Base-by-base conservation (phyloP, 2,888 invertebrate species). In the Trypoxylon attenuatum region DNA sequence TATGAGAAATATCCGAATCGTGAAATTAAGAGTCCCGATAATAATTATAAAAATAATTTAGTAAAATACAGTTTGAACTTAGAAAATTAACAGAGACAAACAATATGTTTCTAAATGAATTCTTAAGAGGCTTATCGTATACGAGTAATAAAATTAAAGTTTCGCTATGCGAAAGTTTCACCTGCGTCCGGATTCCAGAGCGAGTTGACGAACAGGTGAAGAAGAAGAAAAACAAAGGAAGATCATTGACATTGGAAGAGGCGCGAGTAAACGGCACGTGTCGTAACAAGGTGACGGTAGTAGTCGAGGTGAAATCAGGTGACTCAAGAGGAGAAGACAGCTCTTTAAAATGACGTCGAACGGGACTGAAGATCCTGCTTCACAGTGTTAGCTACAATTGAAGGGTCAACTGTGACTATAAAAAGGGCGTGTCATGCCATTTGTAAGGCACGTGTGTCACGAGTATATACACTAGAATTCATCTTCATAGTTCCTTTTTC, bases 231-330 rank as follows among this genome's bases (percentile, higher is more conserved):
- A 63, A 21, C 41, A 47, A 52, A 57, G 55, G 51, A 60, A 56
- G 47, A 53, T 51, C n/a, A n/a, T n/a, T n/a, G n/a, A n/a, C n/a
- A n/a, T n/a, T n/a, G n/a, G n/a, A n/a, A n/a, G n/a, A n/a, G n/a
- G n/a, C n/a, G 74, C 69, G 78, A 73, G 65, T 69, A 69, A 81
- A 76, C 77, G 82, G 80, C 82, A 82, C 82, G 82, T 81, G 82
- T 77, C 73, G 57, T 61, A 62, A 65, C 46, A 33, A 38, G 42
- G 2, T 58, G 56, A 49, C 73, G 73, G 39, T 71, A 68, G 71
- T 73, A 71, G 59, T 66, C 73, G 69, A 54, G 57, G 58, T 53
- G 62, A 50, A 59, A 42, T 59, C 33, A 43, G 29, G 47, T 27
- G 33, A 13, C 25, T 13, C 27, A 53, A 43, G 39, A 18, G 55